Evolutionary conservation across 2,113 vertebrate species (phyloP).

Genomic region (Cinclus cinclus): DNA sequence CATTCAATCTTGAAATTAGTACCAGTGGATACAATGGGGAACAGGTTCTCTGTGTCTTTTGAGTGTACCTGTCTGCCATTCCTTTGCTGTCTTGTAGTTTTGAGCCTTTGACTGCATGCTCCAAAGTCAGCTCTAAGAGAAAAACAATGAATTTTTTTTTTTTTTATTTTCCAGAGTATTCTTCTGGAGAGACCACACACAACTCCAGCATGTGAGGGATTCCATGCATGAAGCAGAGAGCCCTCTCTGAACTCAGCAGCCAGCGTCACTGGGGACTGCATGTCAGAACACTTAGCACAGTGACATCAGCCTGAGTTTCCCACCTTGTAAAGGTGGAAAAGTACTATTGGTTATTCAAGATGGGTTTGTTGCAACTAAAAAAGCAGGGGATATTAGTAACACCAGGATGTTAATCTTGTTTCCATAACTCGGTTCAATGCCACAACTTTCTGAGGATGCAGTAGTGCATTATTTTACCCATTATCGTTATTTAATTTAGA

Average conservation of each 20-base stretch:
- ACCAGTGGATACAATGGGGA: background rate
- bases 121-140: background rate
- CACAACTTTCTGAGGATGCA: background rate
- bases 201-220: fast-evolving
- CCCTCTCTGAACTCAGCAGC: background rate
- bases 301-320: background rate
- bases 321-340: background rate
- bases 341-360: background rate
- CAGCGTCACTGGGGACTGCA: background rate
- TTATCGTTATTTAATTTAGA: background rate
- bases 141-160: background rate
- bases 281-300: background rate
- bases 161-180: background rate
- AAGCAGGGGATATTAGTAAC: background rate
- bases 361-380: background rate
- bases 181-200: background rate
- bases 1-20: background rate
- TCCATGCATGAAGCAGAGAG: background rate
- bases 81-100: background rate
- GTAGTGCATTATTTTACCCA: background rate
- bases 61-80: background rate
- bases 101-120: background rate
- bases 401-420: background rate
- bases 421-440: background rate
- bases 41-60: background rate